phyloP scores from a whole-genome alignment of 2,888 invertebrate genomes.

The Sepiola atlantica region DNA sequence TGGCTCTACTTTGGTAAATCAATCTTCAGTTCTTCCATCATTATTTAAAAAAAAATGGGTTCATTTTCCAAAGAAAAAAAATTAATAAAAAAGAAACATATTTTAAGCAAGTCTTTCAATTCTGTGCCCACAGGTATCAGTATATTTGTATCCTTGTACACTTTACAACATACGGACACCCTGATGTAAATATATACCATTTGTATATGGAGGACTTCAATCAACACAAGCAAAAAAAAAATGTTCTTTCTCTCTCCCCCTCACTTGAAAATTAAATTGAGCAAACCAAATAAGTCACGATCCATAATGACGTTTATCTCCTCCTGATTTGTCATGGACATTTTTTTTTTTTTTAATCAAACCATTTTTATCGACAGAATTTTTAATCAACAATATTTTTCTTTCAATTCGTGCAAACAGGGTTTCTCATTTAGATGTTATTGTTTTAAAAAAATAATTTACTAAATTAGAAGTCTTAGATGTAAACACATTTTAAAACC shows the following conservation, averaged over 20 bases:
- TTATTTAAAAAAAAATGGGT: not conserved
- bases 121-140: not conserved
- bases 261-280: not conserved
- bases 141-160: not conserved
- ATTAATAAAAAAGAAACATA: not conserved
- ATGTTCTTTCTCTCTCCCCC: not conserved
- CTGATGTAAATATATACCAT: constrained; percentile 2
- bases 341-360: not conserved
- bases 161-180: not conserved
- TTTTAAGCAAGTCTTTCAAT: not conserved
- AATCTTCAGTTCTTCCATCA: not conserved
- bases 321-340: not conserved
- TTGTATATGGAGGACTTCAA: not conserved
- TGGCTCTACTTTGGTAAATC: not conserved
- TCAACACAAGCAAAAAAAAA: not conserved
- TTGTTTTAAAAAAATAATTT: too few species aligned
- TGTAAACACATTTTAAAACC: too few species aligned
- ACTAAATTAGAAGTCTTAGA: too few species aligned
- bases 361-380: not conserved
- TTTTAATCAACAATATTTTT: not conserved
- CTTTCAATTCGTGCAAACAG: too few species aligned
- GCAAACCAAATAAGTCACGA: not conserved
- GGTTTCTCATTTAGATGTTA: too few species aligned
- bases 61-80: not conserved
- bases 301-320: not conserved